Base-by-base conservation (phyloP, 2,113 vertebrate genomes). In the Apistogramma diplotaenia region DNA sequence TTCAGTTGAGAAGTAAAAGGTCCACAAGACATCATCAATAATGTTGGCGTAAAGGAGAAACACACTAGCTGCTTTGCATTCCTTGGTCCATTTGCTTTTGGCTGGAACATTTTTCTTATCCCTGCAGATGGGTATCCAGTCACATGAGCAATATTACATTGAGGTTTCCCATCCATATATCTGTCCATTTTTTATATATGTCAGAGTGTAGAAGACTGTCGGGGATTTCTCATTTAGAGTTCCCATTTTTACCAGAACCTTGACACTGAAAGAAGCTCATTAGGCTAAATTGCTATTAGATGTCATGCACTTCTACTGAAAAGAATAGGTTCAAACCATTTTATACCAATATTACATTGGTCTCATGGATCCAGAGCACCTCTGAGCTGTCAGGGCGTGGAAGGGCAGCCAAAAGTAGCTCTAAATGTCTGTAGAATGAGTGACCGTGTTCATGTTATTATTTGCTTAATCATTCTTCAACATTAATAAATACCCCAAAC, bases 21-120 rank as follows among this genome's bases (percentile, higher is more conserved):
- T 75, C 77, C 46, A 58, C 8, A n/a, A 23, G 29, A 70, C 49
- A 25, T 72, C 85, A 76, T 82, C 62, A 82, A 79, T 84, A 84
- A 70, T 78, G 78, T 84, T 76, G 85, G 74, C 62, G 4, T 78
- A 27, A 79, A 79, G 62, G 31, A 51, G 40, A 71, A 79, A 74
- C 15, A 23, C 37, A 49, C 60, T 16, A 55, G 60, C 61, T 67
- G 49, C 49, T 82, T 74, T 88, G 71, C 54, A 76, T 85, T 82
- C 75, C 40, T 84, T 53, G 51, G 43, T 31, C 74, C 43, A 49
- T 81, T 90, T 76, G 19, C 53, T 60, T 85, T 74, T 80, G 13
- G 16, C 40, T 46, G 79, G 9, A 37, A 43, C 43, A 83, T 82
- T 72, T 83, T 62, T 83, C 60, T 53, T 60, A 1, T 35, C 21